Evolutionary conservation across 2,797 vertebrate species (phyloP), one percentile per base, ranked within the genome.

Genomic region (Chaetophractus vellerosus): DNA sequence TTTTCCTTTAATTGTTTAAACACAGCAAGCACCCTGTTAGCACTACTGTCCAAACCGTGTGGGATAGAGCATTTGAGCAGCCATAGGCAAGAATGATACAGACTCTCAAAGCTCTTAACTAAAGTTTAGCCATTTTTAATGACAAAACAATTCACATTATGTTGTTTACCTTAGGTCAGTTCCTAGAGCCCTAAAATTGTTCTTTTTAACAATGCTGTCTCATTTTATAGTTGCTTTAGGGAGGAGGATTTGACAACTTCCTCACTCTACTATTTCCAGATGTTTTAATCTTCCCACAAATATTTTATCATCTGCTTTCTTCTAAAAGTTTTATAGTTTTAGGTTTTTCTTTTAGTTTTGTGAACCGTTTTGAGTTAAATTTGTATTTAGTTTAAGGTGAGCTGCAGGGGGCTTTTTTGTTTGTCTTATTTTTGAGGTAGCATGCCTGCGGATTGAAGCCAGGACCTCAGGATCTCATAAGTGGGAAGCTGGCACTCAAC

Each of bases 1-100:
- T 84, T 75, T 88, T 84, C 28, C 88, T 61, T 48, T 88, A 19
- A 74, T 19, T 74, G 12, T 92, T 85, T 93, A 71, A 91, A 89
- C 48, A 31, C 12, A 74, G 69, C 36, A 36, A 66, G 6, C 61
- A 45, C 80, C 68, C 74, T 88, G 76, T 6, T 52, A 74, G 14
- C 26, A 68, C 52, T 68, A 14, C n/a, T 64, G 2, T 57, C 83
- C 21, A 52, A 16, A 79, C 45, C 28, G 24, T 41, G 19, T 76
- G 33, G 57, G 23, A 64, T 81, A 48, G 19, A 31, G 91, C 18
- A 52, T 78, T 24, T 9, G 11, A 87, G 16, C 36, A 92, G 23
- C 48, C 45, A 55, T 9, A 41, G 45, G 36, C 48, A 95, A 38
- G 26, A 84, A 45, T 57, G 81, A 63, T 55, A 61, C 11, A 61